A percentile compares a stretch with the other conserved stretches of the same genome.
Conservation (phyloP, 2,797 vertebrate genomes). For the Miichthys miiuy region DNA sequence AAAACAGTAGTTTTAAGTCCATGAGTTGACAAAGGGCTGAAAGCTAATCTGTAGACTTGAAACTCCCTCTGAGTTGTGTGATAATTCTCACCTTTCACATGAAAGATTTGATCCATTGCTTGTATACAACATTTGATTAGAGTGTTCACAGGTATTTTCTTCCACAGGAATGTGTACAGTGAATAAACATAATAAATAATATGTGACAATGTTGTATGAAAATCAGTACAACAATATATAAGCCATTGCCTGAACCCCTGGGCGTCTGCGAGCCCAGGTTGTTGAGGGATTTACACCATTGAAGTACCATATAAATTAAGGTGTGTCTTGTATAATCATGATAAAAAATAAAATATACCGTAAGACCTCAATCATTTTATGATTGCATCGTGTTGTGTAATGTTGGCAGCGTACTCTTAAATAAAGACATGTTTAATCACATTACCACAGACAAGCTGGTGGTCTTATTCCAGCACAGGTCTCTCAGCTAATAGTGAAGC, state of each 20-base stretch:
- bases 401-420: not conserved
- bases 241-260: not conserved
- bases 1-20: not conserved
- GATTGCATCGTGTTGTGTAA: not conserved
- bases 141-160: not conserved
- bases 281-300: not conserved
- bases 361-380: not conserved
- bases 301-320: not conserved
- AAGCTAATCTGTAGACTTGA: not conserved
- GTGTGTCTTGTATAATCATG: not conserved
- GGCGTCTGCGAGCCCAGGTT: too few relatives aligned
- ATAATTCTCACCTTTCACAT: not conserved
- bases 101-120: not conserved
- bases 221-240: not conserved
- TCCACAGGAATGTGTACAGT: not conserved
- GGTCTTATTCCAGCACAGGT: constrained; percentile 6
- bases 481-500: constrained; percentile 10
- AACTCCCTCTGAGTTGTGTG: not conserved
- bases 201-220: not conserved
- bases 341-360: not conserved
- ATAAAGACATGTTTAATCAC: not conserved
- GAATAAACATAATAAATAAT: not conserved
- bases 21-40: not conserved
- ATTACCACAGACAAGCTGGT: not conserved
- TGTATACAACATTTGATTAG: not conserved